Evolutionary conservation across 1,140 invertebrate genomes (phyloP).

Genomic region (Diabrotica virgifera): DNA sequence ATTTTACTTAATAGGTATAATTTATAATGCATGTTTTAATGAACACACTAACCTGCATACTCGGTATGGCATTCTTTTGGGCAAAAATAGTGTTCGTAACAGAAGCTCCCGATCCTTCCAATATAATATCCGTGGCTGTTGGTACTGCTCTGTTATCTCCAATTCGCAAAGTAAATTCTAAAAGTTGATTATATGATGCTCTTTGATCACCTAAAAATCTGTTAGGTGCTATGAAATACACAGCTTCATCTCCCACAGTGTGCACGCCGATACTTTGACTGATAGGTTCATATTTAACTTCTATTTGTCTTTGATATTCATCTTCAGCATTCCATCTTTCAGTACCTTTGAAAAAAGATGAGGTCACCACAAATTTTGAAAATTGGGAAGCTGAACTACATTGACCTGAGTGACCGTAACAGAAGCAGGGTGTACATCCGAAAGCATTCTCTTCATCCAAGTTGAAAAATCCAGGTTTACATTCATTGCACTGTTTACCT

Average conservation of each 20-base stretch:
- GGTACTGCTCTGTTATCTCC: conserved; percentile 69
- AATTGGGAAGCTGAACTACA: conserved; percentile 86
- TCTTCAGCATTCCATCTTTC: conserved; percentile 85
- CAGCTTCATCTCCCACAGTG: conserved; percentile 67
- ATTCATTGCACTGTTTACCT: conserved; percentile 87
- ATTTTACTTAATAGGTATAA: too few relatives aligned
- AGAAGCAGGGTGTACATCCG: conserved; percentile 98
- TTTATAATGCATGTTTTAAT: too few relatives aligned
- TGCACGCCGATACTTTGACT: conserved; percentile 76
- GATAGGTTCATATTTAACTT: conserved; percentile 70
- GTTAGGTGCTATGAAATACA: conserved; percentile 87
- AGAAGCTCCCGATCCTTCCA: conserved; percentile 77
- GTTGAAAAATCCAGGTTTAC: conserved; percentile 96
- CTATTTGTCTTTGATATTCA: conserved; percentile 53
- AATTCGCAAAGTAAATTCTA: conserved; percentile 85
- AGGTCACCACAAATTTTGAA: conserved; percentile 66
- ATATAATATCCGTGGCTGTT: conserved; percentile 78
- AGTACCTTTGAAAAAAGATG: conserved; percentile 74
- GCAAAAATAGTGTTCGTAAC: conserved; percentile 85
- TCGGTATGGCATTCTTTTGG: conserved; percentile 82
- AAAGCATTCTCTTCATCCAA: conserved; percentile 85
- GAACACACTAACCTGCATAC: conserved; percentile 53
- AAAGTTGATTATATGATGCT: conserved; percentile 89
- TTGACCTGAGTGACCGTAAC: conserved; percentile 94
- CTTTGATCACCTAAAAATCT: conserved; percentile 92